Evolutionary conservation across 2,113 vertebrate species (phyloP), one percentile per base, ranked within the genome.

Genomic region (Benthochromis sp.): DNA sequence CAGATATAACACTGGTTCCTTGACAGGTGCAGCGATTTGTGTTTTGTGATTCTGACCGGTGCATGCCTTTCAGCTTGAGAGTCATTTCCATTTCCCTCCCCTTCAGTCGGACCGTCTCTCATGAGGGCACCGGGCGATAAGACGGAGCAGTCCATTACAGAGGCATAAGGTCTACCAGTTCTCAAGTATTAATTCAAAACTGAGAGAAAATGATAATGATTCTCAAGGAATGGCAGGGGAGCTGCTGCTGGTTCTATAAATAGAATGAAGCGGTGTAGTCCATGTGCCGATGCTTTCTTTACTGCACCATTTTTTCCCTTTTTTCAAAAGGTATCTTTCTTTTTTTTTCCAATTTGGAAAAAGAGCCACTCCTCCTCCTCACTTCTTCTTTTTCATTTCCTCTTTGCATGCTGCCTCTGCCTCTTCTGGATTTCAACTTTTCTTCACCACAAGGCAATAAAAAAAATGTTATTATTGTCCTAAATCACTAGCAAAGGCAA

Each of bases 191-290:
- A 94, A 95, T 95, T 93, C 88, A 93, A 76, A 94, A 84, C 86
- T 73, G 45, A 82, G 91, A 89, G 90, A 87, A 94, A 92, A 94
- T 93, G 84, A 95, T 93, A 88, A 94, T 94, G 89, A 94, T 95
- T 92, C 87, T 86, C 73, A 45, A 88, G 79, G 87, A 93, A 89
- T 45, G 83, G 88, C 85, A 83, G 76, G 57, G 86, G 87, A 91
- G 92, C 91, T 83, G 92, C 90, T 82, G 59, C 88, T 86, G 78
- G 87, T 84, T 92, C 90, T 94, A 94, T 92, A 93, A 95, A 95
- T 95, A 95, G 93, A 87, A 71, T 16, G 81, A 50, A 87, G 90
- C 27, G 63, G 82, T 91, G 86, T 55, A 57, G 92, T 94, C 89
- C 82, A 90, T 82, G 81, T 90, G 88, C 73, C 24, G 8, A 59